phyloP scores from a whole-genome alignment of 1,140 invertebrate genomes.

The Aphelenchoides fujianensis region DNA sequence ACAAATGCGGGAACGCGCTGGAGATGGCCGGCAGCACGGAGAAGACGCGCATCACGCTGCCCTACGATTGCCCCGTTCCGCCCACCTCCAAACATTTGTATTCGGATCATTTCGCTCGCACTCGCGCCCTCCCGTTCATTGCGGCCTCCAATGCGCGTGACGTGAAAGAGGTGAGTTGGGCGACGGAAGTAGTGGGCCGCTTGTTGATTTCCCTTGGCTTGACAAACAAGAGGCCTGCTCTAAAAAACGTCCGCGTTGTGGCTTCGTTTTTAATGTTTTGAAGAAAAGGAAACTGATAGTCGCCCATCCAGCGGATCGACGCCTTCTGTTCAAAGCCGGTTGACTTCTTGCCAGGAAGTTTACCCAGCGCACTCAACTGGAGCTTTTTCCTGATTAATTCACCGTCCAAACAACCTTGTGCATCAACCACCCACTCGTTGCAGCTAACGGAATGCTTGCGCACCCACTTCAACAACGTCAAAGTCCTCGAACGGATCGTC shows the following conservation, averaged over 20 bases:
- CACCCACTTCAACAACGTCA: not conserved
- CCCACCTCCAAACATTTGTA: conserved; percentile 24
- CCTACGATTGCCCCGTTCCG: conserved; percentile 41
- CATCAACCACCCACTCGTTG: no score
- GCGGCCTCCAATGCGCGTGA: conserved; percentile 35
- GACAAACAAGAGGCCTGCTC: no score
- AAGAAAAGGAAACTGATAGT: no score
- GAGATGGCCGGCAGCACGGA: conserved; percentile 2
- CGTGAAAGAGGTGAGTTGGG: conserved; percentile 29
- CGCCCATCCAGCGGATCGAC: no score
- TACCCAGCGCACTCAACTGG: no score
- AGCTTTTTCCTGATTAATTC: no score
- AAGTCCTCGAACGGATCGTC: conserved; percentile 1
- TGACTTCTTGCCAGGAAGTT: no score
- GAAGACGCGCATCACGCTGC: conserved; percentile 20
- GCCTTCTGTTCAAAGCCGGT: no score
- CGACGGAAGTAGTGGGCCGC: not conserved
- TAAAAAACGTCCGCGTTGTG: no score
- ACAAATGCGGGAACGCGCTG: conserved; percentile 10
- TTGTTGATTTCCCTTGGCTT: no score
- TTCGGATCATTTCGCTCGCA: conserved; percentile 40
- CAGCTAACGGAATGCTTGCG: conserved; percentile 1
- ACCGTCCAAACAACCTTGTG: no score
- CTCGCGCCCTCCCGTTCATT: conserved; percentile 42
- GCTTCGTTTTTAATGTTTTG: no score